Evolutionary conservation across 1,140 invertebrate genomes (phyloP).

Genomic region (Nebria ingens): DNA sequence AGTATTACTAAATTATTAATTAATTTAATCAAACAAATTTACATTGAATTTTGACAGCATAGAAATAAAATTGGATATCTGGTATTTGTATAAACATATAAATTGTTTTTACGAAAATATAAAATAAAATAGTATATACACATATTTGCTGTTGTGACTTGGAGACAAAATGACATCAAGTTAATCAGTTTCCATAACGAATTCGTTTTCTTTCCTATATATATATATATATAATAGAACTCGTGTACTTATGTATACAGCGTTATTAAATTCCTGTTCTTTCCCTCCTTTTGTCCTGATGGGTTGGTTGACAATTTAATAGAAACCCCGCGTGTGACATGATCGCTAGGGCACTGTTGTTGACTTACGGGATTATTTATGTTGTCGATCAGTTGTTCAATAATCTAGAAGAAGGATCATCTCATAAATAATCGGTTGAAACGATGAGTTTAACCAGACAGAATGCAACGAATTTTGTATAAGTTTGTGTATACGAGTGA

Average conservation of each 20-base stretch:
- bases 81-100: no score
- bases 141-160: background rate
- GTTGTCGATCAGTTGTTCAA: slow-evolving; percentile 9
- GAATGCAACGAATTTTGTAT: background rate
- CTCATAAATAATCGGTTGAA: background rate
- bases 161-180: background rate
- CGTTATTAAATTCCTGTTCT: background rate
- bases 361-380: background rate
- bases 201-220: background rate
- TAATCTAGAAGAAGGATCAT: slow-evolving; percentile 3
- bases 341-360: no score
- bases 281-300: no score
- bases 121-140: background rate
- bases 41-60: no score
- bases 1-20: no score
- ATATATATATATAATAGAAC: no score
- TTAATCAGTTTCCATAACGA: background rate
- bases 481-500: background rate
- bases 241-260: no score
- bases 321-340: background rate
- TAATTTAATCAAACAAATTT: no score
- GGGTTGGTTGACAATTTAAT: slow-evolving; percentile 5
- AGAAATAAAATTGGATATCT: no score
- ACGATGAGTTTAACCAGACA: background rate
- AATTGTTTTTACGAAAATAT: no score